Conservation (phyloP, 2,113 vertebrate genomes). For the Syrrhaptes paradoxus region DNA sequence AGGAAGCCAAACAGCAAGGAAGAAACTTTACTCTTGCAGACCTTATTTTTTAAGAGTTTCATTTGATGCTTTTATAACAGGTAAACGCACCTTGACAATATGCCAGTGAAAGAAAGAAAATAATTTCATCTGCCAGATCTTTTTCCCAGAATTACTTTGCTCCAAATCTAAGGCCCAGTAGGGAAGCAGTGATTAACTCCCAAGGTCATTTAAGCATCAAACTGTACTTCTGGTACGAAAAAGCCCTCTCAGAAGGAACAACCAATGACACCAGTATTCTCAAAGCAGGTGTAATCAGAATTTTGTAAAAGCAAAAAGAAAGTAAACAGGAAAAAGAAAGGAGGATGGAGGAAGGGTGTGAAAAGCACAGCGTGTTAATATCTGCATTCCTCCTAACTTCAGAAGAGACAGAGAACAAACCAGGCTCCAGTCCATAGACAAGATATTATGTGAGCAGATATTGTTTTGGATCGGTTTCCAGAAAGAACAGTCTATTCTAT, state of each 20-base stretch:
- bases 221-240: background rate
- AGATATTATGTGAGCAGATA: background rate
- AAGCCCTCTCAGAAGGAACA: background rate
- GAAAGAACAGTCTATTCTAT: background rate
- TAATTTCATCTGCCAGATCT: conserved; percentile 8
- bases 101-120: conserved; percentile 30
- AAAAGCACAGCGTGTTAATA: background rate
- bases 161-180: conserved; percentile 19
- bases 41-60: background rate
- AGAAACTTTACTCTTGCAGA: background rate
- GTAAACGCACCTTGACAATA: conserved; percentile 7
- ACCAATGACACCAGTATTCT: background rate
- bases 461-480: background rate
- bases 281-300: background rate
- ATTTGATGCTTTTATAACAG: background rate
- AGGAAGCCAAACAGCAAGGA: background rate
- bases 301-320: background rate
- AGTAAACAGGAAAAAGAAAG: background rate
- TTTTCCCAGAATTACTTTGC: conserved; percentile 11
- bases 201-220: conserved; percentile 25
- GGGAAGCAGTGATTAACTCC: conserved; percentile 24
- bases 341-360: background rate
- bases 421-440: background rate
- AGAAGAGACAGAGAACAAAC: background rate
- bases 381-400: background rate